These are phyloP conservation scores for Cantharis rustica DNA, from an alignment of 2,888 invertebrate species.

Conservation along the genomic window DNA sequence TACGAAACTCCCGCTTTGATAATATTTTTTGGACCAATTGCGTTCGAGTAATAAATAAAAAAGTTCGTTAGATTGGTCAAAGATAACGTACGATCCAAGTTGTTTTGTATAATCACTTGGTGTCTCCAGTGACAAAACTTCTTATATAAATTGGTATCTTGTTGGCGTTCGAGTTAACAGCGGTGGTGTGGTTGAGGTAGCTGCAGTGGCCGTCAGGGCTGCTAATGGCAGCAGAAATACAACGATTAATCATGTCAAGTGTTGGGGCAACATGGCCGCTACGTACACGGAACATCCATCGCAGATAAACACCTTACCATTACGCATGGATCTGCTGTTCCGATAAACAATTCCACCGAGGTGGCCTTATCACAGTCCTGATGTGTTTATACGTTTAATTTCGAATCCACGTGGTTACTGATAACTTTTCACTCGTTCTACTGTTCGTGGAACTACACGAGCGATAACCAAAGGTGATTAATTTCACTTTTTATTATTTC, in stretches of 20 bases:
- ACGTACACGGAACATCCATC: constrained; percentile 56
- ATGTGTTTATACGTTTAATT: constrained; percentile 37
- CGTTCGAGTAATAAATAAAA: not conserved
- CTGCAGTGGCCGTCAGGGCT: constrained; percentile 46
- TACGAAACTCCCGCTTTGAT: not conserved
- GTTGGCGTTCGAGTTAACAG: constrained; percentile 9
- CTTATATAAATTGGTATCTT: constrained; percentile 19
- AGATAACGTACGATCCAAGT: not conserved
- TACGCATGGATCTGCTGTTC: constrained; percentile 55
- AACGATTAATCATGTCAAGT: constrained; percentile 58
- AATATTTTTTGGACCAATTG: not conserved
- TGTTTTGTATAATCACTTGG: not conserved
- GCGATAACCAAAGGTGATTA: constrained; percentile 2
- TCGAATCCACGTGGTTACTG: constrained; percentile 35
- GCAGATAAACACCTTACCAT: constrained; percentile 55
- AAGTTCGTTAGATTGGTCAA: not conserved
- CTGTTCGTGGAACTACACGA: not conserved
- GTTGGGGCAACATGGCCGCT: constrained; percentile 56
- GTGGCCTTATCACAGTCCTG: constrained; percentile 47
- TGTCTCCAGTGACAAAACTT: constrained; percentile 11
- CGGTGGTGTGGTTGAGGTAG: constrained; percentile 32
- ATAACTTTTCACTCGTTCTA: constrained; percentile 27
- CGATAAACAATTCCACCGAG: constrained; percentile 55
- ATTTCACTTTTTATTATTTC: not conserved
- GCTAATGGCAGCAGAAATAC: constrained; percentile 56